These are phyloP conservation scores for Cheiracanthium punctorium DNA, from an alignment of 2,888 invertebrate genomes.

Conservation along the genomic window DNA sequence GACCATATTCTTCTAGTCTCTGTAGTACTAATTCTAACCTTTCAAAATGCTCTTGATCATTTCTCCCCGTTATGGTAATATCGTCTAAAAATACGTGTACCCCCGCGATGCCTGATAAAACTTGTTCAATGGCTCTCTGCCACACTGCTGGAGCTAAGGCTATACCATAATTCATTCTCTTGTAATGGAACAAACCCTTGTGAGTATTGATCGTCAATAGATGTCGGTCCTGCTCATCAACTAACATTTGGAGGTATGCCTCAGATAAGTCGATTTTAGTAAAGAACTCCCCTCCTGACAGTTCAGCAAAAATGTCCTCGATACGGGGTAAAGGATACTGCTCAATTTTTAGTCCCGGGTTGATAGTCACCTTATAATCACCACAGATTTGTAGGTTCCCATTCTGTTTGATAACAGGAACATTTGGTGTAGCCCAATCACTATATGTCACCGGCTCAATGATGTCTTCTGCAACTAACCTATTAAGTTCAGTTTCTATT, in stretches of 20 bases:
- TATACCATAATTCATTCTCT: slow-evolving; percentile 74
- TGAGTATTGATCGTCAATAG: slow-evolving; percentile 75
- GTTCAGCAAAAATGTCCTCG: slow-evolving; percentile 74
- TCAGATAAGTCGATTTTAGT: slow-evolving; percentile 73
- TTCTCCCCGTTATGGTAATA: too few species aligned
- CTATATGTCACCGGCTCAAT: slow-evolving; percentile 41
- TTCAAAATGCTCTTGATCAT: too few species aligned
- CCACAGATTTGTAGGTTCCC: slow-evolving; percentile 73
- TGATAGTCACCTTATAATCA: slow-evolving; percentile 74
- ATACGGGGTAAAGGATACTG: slow-evolving; percentile 73
- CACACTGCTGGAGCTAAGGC: too few species aligned
- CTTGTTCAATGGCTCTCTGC: neutral
- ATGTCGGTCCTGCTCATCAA: slow-evolving; percentile 73
- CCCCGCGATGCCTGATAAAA: neutral
- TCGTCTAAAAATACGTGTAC: too few species aligned
- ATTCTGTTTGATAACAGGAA: slow-evolving; percentile 42
- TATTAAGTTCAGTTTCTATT: slow-evolving; percentile 40
- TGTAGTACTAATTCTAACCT: too few species aligned
- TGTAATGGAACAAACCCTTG: slow-evolving; percentile 74
- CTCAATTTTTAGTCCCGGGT: slow-evolving; percentile 72
- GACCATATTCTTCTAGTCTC: too few species aligned
- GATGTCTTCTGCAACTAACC: slow-evolving; percentile 43
- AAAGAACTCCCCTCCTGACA: slow-evolving; percentile 73
- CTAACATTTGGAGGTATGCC: slow-evolving; percentile 75
- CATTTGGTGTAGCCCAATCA: slow-evolving; percentile 45